Base-by-base conservation (phyloP, 2,113 vertebrate species). In the Eclectus roratus region DNA sequence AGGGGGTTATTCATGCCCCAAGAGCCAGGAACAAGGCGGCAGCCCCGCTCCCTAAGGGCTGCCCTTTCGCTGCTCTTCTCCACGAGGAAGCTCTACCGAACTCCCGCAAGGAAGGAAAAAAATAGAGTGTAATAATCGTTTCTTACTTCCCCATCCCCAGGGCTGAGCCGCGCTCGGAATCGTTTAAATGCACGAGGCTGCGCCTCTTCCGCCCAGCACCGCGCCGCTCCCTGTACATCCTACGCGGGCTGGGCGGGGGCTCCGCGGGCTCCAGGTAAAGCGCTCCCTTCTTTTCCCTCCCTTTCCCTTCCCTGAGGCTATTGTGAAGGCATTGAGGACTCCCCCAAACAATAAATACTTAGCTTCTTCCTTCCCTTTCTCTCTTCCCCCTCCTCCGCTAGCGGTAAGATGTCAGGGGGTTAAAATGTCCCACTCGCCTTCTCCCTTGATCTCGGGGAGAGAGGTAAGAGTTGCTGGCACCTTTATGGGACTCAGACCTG, bases 401-500 rank as follows among this genome's bases (percentile, higher is more conserved):
- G 47, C 16, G 33, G 37, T 65, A 92, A 90, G 69, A 96, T 81
- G 86, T 96, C 94, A 92, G 88, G 17, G 91, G 96, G 93, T 97
- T 94, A 96, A 96, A 95, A 91, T 9, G 29, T 55, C 90, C 58
- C 44, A 29, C 69, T 87, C 53, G 56, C 83, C 72, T 70, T 86
- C 81, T 85, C 86, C 90, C 97, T 97, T 95, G 94, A 97, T 97
- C 97, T 97, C 33, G 1, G n/a, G 39, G 77, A 76, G 63, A 28
- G 70, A 88, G 60, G 93, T 95, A 68, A 91, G 81, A 39, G 61
- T 69, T 81, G 84, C 93, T 85, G 97, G 95, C 97, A 97, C 96
- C 94, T 97, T 94, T 95, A 94, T 89, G 85, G 96, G 95, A 94
- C 94, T 95, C 80, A 86, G 96, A 94, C 91, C 95, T 63, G 92